Evolutionary conservation across 2,888 invertebrate species (phyloP).

Genomic region (Carcina quercana): DNA sequence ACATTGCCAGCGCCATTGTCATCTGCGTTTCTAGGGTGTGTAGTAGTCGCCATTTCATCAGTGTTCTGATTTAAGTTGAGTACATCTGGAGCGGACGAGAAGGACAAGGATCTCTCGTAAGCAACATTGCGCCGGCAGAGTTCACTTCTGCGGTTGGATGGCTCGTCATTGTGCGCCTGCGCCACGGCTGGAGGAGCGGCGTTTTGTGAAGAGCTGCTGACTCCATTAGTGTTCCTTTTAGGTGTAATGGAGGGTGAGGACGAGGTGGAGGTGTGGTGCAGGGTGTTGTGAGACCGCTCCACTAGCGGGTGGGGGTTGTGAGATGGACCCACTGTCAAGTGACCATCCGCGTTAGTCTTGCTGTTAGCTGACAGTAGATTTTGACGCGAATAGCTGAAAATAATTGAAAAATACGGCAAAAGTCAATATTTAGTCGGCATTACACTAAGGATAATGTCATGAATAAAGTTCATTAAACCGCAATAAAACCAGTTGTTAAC

Average conservation of each 20-base stretch:
- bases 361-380: slow-evolving; percentile 85
- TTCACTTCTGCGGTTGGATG: slow-evolving; percentile 23
- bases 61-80: slow-evolving; percentile 68
- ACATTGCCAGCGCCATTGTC: slow-evolving; percentile 20
- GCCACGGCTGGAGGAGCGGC: slow-evolving; percentile 11
- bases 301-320: slow-evolving; percentile 58
- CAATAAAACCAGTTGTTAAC: no score
- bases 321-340: slow-evolving; percentile 48
- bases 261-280: slow-evolving; percentile 46
- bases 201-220: slow-evolving; percentile 22
- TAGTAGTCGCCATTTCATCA: slow-evolving; percentile 26
- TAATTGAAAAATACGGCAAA: slow-evolving; percentile 21
- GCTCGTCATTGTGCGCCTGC: slow-evolving; percentile 24
- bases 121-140: slow-evolving; percentile 41
- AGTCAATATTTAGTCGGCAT: no score
- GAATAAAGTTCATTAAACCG: no score
- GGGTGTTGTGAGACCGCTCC: slow-evolving; percentile 74
- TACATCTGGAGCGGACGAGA: slow-evolving; percentile 74
- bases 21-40: slow-evolving; percentile 34
- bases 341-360: slow-evolving; percentile 81
- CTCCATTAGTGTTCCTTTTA: slow-evolving; percentile 51
- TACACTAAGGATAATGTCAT: no score
- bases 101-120: slow-evolving; percentile 57
- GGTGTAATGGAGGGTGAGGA: slow-evolving; percentile 43
- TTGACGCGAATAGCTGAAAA: slow-evolving; percentile 88